Percentiles rank a stretch among this genome's conserved stretches.
Conservation (phyloP, 2,113 vertebrate genomes). For the Mugil cephalus region DNA sequence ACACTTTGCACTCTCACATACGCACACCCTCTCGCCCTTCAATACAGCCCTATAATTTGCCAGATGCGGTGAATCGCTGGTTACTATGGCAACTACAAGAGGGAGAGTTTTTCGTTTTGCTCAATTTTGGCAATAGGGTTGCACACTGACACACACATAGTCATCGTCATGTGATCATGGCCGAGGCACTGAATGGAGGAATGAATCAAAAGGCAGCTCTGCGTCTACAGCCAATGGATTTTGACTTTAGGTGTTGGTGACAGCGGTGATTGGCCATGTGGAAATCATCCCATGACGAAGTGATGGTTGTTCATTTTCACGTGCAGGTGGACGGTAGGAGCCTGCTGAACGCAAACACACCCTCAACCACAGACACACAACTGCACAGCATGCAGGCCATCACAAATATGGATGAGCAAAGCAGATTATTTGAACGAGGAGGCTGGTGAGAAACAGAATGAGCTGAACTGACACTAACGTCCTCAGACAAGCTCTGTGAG, state of each 20-base stretch:
- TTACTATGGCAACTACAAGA: conserved; percentile 81
- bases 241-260: conserved; percentile 21
- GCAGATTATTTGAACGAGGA: conserved; percentile 33
- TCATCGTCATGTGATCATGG: conserved; percentile 32
- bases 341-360: conserved; percentile 14
- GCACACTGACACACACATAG: conserved; percentile 29
- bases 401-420: conserved; percentile 33
- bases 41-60: conserved; percentile 82
- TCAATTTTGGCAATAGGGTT: conserved; percentile 70
- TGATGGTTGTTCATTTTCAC: conserved; percentile 13
- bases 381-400: conserved; percentile 1
- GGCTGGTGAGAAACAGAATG: conserved; percentile 21
- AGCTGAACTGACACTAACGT: conserved; percentile 64
- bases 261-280: conserved; percentile 23
- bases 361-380: conserved; percentile 12
- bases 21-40: conserved; percentile 65
- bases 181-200: conserved; percentile 31
- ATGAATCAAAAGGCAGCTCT: conserved; percentile 23
- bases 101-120: conserved; percentile 61
- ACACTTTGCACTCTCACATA: conserved; percentile 34
- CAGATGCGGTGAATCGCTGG: conserved; percentile 79
- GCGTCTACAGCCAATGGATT: conserved; percentile 47
- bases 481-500: conserved; percentile 56
- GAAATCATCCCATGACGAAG: conserved; percentile 20
- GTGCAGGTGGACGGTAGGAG: conserved; percentile 19